Evolutionary conservation across 2,888 invertebrate species (phyloP).

Genomic region (Lissonota sp.): DNA sequence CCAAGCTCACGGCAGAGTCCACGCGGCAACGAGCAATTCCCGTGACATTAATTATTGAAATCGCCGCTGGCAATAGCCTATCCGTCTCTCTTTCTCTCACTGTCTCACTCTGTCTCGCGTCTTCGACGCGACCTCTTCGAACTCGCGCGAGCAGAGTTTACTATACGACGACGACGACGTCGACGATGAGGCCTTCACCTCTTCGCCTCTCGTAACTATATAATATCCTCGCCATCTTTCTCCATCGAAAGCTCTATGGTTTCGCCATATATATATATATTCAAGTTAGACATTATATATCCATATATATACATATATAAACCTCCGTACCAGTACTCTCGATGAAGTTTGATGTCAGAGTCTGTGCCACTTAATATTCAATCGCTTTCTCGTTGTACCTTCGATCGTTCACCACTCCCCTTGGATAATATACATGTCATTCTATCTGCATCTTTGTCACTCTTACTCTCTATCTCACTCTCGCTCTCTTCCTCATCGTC

Average conservation of each 20-base stretch:
- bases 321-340: constrained; percentile 31
- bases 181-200: constrained; percentile 70
- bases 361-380: constrained; percentile 76
- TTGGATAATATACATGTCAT: constrained; percentile 43
- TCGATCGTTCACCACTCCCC: constrained; percentile 53
- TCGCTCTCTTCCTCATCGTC: constrained; percentile 22
- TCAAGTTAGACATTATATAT: background rate
- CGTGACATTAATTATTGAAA: constrained; percentile 78
- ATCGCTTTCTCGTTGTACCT: constrained; percentile 69
- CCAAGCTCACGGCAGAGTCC: constrained; percentile 57
- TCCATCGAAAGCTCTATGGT: constrained; percentile 30
- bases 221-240: constrained; percentile 43
- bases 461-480: constrained; percentile 9
- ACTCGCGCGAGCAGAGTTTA: constrained; percentile 25
- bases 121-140: constrained; percentile 55
- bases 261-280: background rate
- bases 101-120: constrained; percentile 44
- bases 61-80: constrained; percentile 72
- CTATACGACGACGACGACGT: constrained; percentile 45
- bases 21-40: constrained; percentile 72
- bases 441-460: constrained; percentile 36
- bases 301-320: constrained; percentile 14
- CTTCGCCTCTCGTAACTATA: constrained; percentile 29
- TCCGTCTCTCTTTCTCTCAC: constrained; percentile 46
- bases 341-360: constrained; percentile 59